Evolutionary conservation across 2,113 vertebrate species (phyloP), one percentile per base, ranked within the genome.

Genomic region (Telmatochromis brachygnathus): DNA sequence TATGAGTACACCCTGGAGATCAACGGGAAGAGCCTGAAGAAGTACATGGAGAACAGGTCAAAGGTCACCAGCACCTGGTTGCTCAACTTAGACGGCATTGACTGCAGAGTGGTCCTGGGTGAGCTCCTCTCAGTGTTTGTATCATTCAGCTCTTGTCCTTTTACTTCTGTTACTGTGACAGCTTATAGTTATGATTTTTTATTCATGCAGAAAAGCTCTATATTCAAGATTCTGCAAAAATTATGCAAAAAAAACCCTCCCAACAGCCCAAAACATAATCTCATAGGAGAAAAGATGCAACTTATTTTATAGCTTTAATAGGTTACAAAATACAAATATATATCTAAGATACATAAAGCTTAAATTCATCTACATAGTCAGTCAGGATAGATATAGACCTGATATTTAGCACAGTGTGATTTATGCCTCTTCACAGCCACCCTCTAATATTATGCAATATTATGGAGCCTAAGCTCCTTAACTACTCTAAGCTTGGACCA

Each of bases 1-100:
- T 99, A 99, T 21, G 98, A 99, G 86, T 99, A 99, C 95, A 99
- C 98, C 1, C 92, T 99, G 94, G 99, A 99, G 94, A 98, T 99
- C 82, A 97, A 99, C 49, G 98, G 98, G n/a, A 98, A 98, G 90
- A 99, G 98, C 90, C 95, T 99, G 87, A 99, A 99, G 94, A 97
- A 98, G 87, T 98, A 99, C 88, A 95, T 99, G 97, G 99, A 99
- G 94, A 99, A 97, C 93, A 97, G 98, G n/a, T 97, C 96, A 70
- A 99, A 98, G 96, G 97, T 97, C 89, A 98, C 98, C 60, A 98
- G 97, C 79, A 99, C 99, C 4, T 99, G 99, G 98, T 11, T 99
- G 17, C 94, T 99, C 84, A 97, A 93, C 91, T 86, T 99, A 94
- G 97, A 98, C 68, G 98, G 97, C 37, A 95, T 85, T 2, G 98